phyloP scores from a whole-genome alignment of 1,140 invertebrate species.

The Anadara kagoshimensis region DNA sequence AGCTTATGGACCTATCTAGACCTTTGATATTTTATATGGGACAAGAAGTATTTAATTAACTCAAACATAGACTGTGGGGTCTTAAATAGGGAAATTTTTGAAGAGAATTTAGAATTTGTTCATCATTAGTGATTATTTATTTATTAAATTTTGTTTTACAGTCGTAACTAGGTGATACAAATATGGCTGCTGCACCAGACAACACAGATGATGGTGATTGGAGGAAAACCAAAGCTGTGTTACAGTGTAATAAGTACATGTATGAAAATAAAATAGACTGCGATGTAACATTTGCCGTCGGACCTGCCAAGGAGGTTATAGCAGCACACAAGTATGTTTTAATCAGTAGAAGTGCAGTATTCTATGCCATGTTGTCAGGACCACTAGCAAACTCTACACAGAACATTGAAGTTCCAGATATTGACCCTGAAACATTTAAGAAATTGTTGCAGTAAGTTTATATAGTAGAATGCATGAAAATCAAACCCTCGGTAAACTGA shows the following conservation, averaged over 20 bases:
- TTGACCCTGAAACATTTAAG: constrained; percentile 27
- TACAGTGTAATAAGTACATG: constrained; percentile 51
- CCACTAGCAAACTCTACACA: constrained; percentile 24
- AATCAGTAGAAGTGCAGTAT: constrained; percentile 44
- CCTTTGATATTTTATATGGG: too few species aligned
- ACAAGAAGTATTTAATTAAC: too few species aligned
- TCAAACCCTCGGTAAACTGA: neutral
- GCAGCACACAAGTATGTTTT: constrained; percentile 45
- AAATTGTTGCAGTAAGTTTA: constrained; percentile 40
- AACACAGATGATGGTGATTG: constrained; percentile 9
- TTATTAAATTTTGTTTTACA: too few species aligned
- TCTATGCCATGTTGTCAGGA: constrained; percentile 43
- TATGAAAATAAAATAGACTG: constrained; percentile 45
- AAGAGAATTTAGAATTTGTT: too few species aligned
- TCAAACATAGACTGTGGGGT: too few species aligned
- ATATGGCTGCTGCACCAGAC: too few species aligned
- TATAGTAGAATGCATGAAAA: neutral
- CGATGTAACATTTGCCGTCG: constrained; percentile 49
- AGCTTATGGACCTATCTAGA: too few species aligned
- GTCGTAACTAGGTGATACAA: too few species aligned
- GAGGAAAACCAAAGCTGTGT: constrained; percentile 29
- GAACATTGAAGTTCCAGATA: constrained; percentile 40
- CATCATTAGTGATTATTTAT: too few species aligned
- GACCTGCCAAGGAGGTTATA: constrained; percentile 24
- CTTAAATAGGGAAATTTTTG: too few species aligned